phyloP scores from a whole-genome alignment of 2,113 vertebrate species.

The Barnardius zonarius region DNA sequence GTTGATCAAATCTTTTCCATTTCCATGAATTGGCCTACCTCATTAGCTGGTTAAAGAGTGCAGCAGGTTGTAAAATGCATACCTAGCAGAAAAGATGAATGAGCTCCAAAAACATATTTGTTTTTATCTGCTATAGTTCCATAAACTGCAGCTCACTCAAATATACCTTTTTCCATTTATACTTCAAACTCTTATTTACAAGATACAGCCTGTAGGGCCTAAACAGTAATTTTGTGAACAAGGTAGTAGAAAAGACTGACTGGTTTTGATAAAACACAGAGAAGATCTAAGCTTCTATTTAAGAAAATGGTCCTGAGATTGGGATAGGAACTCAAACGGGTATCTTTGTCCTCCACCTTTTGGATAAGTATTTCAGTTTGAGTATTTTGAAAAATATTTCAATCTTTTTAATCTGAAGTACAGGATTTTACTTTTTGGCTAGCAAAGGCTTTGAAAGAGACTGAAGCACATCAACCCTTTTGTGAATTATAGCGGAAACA shows the following conservation, averaged over 20 bases:
- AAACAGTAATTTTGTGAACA: not conserved
- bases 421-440: not conserved
- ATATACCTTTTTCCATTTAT: not conserved
- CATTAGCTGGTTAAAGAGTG: not conserved
- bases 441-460: not conserved
- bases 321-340: not conserved
- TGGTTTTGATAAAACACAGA: constrained; percentile 7
- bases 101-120: not conserved
- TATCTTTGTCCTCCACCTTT: not conserved
- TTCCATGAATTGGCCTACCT: not conserved
- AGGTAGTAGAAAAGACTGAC: not conserved
- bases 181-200: not conserved
- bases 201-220: not conserved
- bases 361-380: not conserved
- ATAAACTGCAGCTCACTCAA: not conserved
- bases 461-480: not conserved
- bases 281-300: not conserved
- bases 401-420: not conserved
- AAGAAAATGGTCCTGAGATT: not conserved
- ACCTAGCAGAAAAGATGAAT: not conserved
- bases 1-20: not conserved
- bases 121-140: not conserved
- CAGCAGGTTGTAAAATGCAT: not conserved
- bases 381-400: not conserved
- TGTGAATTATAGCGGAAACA: not conserved